These are phyloP conservation scores for Pristionchus pacificus DNA, from an alignment of 1,140 invertebrate genomes.

Conservation along the genomic window DNA sequence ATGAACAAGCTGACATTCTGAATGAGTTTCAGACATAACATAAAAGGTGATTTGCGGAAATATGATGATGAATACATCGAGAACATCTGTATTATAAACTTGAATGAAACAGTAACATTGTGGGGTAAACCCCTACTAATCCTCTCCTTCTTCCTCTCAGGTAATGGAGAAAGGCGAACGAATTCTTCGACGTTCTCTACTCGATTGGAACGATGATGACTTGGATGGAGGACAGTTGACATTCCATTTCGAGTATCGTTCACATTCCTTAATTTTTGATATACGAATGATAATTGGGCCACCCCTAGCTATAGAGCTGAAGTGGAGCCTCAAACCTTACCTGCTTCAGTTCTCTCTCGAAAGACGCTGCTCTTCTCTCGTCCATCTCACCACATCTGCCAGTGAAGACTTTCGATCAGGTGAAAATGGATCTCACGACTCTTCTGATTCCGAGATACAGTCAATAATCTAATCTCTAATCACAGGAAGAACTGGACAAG, in stretches of 20 bases:
- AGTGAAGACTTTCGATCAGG: constrained; percentile 40
- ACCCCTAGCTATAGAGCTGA: constrained; percentile 29
- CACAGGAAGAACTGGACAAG: constrained; percentile 38
- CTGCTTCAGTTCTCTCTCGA: constrained; percentile 10
- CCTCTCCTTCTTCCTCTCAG: constrained; percentile 16
- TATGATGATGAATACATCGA: no score
- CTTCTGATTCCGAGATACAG: no score
- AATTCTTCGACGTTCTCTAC: constrained; percentile 38
- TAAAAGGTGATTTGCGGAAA: no score
- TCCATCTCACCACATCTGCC: constrained; percentile 35
- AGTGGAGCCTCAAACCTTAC: not conserved
- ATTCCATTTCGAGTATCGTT: constrained; percentile 47
- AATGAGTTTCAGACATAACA: no score
- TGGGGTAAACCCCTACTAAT: no score
- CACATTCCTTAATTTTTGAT: no score
- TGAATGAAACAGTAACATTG: no score
- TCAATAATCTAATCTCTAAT: no score
- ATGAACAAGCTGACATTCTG: no score
- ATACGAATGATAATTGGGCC: no score
- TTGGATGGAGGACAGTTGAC: constrained; percentile 28
- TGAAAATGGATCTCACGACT: no score
- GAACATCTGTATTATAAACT: no score
- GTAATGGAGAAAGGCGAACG: constrained; percentile 44
- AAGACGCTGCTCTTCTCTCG: constrained; percentile 35
- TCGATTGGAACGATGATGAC: constrained; percentile 48